phyloP scores from a whole-genome alignment of 2,797 vertebrate species.

The Coregonus ussuriensis region DNA sequence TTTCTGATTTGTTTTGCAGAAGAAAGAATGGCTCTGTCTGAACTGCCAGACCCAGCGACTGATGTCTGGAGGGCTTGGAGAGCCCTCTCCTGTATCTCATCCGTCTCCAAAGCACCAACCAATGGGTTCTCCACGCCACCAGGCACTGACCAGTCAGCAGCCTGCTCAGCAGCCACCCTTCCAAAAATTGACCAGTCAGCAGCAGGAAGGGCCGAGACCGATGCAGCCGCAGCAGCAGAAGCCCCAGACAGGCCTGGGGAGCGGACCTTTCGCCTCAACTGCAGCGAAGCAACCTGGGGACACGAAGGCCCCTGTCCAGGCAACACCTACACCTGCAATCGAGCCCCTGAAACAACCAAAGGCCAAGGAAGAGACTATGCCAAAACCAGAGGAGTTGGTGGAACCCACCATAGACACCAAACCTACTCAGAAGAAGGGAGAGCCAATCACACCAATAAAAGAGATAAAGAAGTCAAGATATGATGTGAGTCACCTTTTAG shows the following conservation, averaged over 20 bases:
- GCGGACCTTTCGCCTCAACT: slow-evolving; percentile 43
- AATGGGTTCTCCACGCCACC: slow-evolving; percentile 79
- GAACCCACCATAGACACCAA: slow-evolving; percentile 64
- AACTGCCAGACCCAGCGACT: slow-evolving; percentile 98
- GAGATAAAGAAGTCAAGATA: slow-evolving; percentile 80
- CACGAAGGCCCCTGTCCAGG: slow-evolving; percentile 55
- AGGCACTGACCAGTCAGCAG: slow-evolving; percentile 65
- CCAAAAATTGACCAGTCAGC: slow-evolving; percentile 70
- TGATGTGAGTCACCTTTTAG: slow-evolving; percentile 81
- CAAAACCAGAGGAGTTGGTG: slow-evolving; percentile 51
- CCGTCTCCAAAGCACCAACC: slow-evolving; percentile 83
- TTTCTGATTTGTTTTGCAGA: slow-evolving; percentile 75
- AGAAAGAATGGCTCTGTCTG: slow-evolving; percentile 98
- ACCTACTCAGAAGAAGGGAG: slow-evolving; percentile 72
- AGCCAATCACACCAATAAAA: slow-evolving; percentile 62
- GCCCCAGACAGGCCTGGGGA: slow-evolving; percentile 55
- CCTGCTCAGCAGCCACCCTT: slow-evolving; percentile 64
- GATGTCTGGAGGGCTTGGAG: slow-evolving; percentile 89
- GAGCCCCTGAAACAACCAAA: slow-evolving; percentile 66
- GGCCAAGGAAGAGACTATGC: slow-evolving; percentile 53
- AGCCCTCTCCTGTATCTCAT: slow-evolving; percentile 81
- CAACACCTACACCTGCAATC: slow-evolving; percentile 28
- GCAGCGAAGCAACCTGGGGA: slow-evolving; percentile 74
- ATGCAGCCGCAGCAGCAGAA: slow-evolving; percentile 64
- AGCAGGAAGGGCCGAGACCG: slow-evolving; percentile 64